Conservation (phyloP, 2,113 vertebrate genomes). For the Pelecanoides urinatrix region DNA sequence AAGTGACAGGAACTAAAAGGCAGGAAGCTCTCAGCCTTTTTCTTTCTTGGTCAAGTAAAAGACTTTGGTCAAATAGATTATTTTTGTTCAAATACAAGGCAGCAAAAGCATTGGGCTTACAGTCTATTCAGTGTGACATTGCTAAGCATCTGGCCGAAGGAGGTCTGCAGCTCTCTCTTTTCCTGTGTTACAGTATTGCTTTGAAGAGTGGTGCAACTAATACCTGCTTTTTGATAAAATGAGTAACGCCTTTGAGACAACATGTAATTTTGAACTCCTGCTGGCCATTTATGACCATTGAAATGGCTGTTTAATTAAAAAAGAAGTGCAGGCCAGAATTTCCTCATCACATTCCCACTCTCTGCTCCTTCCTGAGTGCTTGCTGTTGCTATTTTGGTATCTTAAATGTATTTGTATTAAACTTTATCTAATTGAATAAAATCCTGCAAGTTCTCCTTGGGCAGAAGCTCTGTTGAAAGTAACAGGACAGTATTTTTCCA, state of each 20-base stretch:
- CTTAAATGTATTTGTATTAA: neutral
- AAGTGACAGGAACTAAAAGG: neutral
- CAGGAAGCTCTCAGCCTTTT: neutral
- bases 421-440: neutral
- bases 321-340: neutral
- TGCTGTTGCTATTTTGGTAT: neutral
- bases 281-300: neutral
- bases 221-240: neutral
- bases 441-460: neutral
- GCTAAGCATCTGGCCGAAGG: neutral
- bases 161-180: neutral
- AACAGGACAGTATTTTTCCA: neutral
- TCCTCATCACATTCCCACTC: neutral
- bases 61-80: neutral
- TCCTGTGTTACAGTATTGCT: neutral
- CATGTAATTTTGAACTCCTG: neutral
- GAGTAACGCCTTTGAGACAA: neutral
- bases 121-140: rapidly evolving
- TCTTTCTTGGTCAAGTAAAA: neutral
- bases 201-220: neutral
- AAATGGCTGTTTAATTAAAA: neutral
- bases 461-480: neutral
- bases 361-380: rapidly evolving
- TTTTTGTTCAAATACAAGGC: neutral
- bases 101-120: neutral